A percentile compares a stretch with the other conserved stretches of the same genome.
Conservation (phyloP, 2,888 invertebrate species). For the Sepiola atlantica region DNA sequence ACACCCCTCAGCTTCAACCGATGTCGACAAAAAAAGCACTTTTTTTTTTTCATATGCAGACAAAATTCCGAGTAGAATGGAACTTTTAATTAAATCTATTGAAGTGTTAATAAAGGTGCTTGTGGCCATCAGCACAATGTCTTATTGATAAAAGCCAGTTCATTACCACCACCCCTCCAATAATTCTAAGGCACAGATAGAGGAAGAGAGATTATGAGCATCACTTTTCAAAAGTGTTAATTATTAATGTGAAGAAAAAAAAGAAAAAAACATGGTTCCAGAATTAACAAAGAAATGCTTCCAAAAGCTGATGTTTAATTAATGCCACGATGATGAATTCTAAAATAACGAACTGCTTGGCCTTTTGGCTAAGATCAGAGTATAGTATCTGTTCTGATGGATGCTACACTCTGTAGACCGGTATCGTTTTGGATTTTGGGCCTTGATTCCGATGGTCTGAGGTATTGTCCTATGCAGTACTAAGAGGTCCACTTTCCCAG, state of each 20-base stretch:
- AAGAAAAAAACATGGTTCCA: neutral
- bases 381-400: too few relatives aligned
- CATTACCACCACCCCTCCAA: neutral
- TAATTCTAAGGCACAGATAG: neutral
- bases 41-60: neutral
- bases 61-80: neutral
- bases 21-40: neutral
- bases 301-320: neutral
- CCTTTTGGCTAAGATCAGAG: too few relatives aligned
- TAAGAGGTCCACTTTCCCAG: too few relatives aligned
- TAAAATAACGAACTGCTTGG: too few relatives aligned
- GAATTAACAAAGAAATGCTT: neutral
- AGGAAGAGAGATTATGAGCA: neutral
- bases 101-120: neutral
- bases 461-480: too few relatives aligned
- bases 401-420: too few relatives aligned
- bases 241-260: neutral
- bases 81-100: constrained; percentile 32
- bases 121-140: neutral
- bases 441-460: too few relatives aligned
- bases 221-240: neutral
- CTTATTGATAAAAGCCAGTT: neutral
- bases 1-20: neutral
- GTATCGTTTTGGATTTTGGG: too few relatives aligned
- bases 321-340: neutral